phyloP scores from a whole-genome alignment of 1,140 invertebrate species.

The Ridgeia piscesae region DNA sequence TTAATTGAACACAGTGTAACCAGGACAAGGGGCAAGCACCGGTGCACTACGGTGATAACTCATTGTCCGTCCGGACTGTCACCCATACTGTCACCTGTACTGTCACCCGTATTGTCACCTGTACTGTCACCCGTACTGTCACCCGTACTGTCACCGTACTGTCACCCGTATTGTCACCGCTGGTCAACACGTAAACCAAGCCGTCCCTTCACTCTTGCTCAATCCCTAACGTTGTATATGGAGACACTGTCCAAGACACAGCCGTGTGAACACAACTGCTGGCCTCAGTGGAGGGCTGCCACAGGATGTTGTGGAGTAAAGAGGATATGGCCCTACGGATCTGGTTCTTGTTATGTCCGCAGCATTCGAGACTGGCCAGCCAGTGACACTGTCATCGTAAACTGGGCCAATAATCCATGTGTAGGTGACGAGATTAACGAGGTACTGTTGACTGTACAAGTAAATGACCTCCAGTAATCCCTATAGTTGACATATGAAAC shows the following conservation, averaged over 20 bases:
- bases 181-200: background rate
- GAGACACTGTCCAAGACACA: too few relatives aligned
- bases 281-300: too few relatives aligned
- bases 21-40: background rate
- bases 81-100: too few relatives aligned
- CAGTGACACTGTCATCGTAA: background rate
- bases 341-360: background rate
- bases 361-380: background rate
- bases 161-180: background rate
- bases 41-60: background rate
- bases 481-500: background rate
- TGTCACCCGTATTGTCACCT: too few relatives aligned
- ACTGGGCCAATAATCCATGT: background rate
- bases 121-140: too few relatives aligned
- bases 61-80: too few relatives aligned
- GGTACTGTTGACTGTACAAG: background rate
- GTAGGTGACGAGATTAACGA: background rate
- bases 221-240: too few relatives aligned
- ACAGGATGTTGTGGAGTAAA: too few relatives aligned
- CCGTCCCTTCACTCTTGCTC: background rate
- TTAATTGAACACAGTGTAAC: background rate
- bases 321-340: too few relatives aligned
- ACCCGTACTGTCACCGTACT: too few relatives aligned
- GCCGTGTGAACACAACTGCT: too few relatives aligned
- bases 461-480: background rate